Base-by-base conservation (phyloP, 2,797 vertebrate species). In the Psittacula derbiana region DNA sequence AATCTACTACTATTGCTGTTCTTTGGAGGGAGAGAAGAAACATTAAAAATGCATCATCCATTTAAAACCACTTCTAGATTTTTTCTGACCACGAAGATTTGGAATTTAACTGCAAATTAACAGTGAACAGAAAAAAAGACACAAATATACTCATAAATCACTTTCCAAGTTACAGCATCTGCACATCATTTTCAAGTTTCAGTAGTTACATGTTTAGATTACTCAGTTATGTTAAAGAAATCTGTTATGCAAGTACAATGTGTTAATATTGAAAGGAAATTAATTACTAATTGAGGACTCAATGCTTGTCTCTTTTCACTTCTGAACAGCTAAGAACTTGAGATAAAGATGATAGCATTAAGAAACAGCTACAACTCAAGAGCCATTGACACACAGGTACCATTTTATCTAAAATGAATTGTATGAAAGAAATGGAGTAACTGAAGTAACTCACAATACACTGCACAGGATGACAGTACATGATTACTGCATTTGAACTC, bases 1-100 rank as follows among this genome's bases (percentile, higher is more conserved):
- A 98, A 99, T 98, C 98, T 98, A 99, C 98, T 99, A 99, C 98
- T 99, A 99, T 98, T 97, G 98, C 99, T 99, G 99, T 98, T 98
- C 99, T 98, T 98, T 98, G 98, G 99, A 97, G 96, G 98, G 98
- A 98, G 97, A 98, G 97, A 98, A 98, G 97, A 98, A 98, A 98
- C 97, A 98, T 98, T 98, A 98, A 98, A 98, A 98, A 98, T 95
- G 98, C 93, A 98, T 97, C 97, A 98, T 98, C 98, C 98, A 98
- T 97, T 98, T 97, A 97, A 98, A 97, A 97, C 98, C 98, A 99
- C 98, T 98, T 98, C 98, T 97, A 98, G 97, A 98, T 97, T 97
- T 97, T 97, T 98, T 98, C 97, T 97, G 97, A 98, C 97, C 98
- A 95, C 72, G 97, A 97, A 97, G 97, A 87, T 87, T 97, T 93